These are phyloP conservation scores for Typhlomys cinereus DNA, from an alignment of 2,113 vertebrate genomes.

Conservation along the genomic window DNA sequence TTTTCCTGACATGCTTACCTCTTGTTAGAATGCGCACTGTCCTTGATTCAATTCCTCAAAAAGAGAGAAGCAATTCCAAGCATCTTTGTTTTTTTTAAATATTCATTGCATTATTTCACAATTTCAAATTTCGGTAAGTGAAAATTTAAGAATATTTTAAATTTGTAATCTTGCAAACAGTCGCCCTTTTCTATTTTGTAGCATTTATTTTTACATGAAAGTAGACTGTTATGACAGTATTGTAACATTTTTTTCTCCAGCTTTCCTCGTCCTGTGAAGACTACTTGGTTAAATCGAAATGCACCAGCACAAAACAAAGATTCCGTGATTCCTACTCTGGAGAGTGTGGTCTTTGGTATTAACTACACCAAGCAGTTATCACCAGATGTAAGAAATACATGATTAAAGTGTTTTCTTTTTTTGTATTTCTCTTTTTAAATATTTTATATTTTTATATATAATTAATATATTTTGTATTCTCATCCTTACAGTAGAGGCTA, in stretches of 20 bases:
- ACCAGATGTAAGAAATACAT: constrained; percentile 91
- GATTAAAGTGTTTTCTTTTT: constrained; percentile 5
- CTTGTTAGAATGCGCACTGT: background rate
- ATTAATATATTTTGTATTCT: too few relatives aligned
- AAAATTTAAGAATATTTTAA: constrained; percentile 28
- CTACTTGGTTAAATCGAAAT: constrained; percentile 97
- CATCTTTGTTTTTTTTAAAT: constrained; percentile 17
- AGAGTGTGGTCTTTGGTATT: constrained; percentile 96
- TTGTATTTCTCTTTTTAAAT: constrained; percentile 16
- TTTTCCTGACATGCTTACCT: background rate
- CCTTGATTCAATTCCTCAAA: background rate
- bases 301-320: constrained; percentile 95
- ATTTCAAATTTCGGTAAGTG: constrained; percentile 43
- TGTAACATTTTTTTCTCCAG: constrained; percentile 80
- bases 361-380: constrained; percentile 96
- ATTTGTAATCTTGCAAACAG: constrained; percentile 42
- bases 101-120: background rate
- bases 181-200: constrained; percentile 14
- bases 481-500: too few relatives aligned
- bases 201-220: constrained; percentile 12
- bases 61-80: background rate
- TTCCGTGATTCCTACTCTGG: constrained; percentile 94
- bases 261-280: constrained; percentile 97
- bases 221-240: background rate
- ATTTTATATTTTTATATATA: too few relatives aligned